phyloP scores from a whole-genome alignment of 2,888 invertebrate species.

The Ommatoiulus sabulosus region DNA sequence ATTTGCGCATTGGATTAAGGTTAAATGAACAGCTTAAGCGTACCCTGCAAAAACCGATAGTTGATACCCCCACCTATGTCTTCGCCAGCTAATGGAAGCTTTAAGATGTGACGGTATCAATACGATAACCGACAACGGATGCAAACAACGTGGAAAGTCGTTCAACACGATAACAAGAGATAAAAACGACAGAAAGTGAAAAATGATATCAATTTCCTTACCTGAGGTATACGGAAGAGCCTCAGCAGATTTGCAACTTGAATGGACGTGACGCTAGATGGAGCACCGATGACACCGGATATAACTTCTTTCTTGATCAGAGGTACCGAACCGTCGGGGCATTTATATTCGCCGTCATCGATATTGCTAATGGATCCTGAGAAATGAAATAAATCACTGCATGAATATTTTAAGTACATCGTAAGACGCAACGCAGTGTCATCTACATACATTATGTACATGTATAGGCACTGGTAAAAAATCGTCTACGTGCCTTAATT shows the following conservation, averaged over 20 bases:
- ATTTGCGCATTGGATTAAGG: not conserved
- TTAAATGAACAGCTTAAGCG: slow-evolving; percentile 25
- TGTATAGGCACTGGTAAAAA: too few relatives aligned
- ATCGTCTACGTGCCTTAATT: too few relatives aligned
- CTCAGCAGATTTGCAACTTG: slow-evolving; percentile 93
- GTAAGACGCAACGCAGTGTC: too few relatives aligned
- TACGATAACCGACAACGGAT: not conserved
- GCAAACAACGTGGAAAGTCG: not conserved
- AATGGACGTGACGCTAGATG: slow-evolving; percentile 94
- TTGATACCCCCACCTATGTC: not conserved
- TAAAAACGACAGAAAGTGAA: not conserved
- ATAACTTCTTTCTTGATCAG: slow-evolving; percentile 81
- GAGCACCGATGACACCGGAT: slow-evolving; percentile 88
- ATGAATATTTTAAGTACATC: not conserved
- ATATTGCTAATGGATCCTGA: slow-evolving; percentile 95
- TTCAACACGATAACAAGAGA: not conserved
- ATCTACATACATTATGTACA: too few relatives aligned
- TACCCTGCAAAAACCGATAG: not conserved
- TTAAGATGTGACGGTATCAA: not conserved
- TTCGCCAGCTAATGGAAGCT: not conserved
- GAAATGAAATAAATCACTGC: slow-evolving; percentile 63
- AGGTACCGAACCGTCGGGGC: slow-evolving; percentile 75
- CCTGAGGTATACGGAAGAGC: slow-evolving; percentile 90
- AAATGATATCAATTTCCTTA: slow-evolving; percentile 62
- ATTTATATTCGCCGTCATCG: slow-evolving; percentile 85